Evolutionary conservation across 2,888 invertebrate genomes (phyloP).

Genomic region (Acronicta leporina): DNA sequence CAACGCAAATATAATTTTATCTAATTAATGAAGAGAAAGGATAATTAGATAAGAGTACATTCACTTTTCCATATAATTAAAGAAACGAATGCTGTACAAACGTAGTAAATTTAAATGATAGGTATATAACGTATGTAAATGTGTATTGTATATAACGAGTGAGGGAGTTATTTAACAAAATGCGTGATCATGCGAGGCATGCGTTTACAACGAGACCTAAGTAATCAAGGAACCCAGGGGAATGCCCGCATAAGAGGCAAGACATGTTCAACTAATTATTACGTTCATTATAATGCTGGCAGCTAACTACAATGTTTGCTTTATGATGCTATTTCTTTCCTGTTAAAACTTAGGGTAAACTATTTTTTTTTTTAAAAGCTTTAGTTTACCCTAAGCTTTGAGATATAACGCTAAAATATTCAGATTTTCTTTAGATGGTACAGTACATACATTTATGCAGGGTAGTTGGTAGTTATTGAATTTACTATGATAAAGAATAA

Average conservation of each 20-base stretch:
- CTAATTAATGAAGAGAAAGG: slow-evolving; percentile 21
- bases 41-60: slow-evolving; percentile 16
- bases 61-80: slow-evolving; percentile 31
- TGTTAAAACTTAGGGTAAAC: slow-evolving; percentile 3
- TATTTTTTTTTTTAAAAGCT: no score
- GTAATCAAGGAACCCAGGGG: slow-evolving; percentile 30
- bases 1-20: slow-evolving; percentile 20
- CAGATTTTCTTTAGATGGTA: no score
- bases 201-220: slow-evolving; percentile 15
- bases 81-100: no score
- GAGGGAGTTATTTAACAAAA: slow-evolving; percentile 37
- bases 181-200: slow-evolving; percentile 36
- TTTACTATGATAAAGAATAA: no score
- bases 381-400: no score
- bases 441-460: no score
- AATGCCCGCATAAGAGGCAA: slow-evolving; percentile 43
- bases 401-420: no score
- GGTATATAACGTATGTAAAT: slow-evolving; percentile 42
- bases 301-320: slow-evolving; percentile 24
- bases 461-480: no score
- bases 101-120: slow-evolving; percentile 8
- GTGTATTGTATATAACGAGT: slow-evolving; percentile 16
- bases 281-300: slow-evolving; percentile 33
- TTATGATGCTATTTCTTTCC: slow-evolving; percentile 22
- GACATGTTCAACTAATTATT: slow-evolving; percentile 51